These are phyloP conservation scores for Myrmecophaga tridactyla DNA, from an alignment of 2,113 vertebrate genomes.

Conservation along the genomic window DNA sequence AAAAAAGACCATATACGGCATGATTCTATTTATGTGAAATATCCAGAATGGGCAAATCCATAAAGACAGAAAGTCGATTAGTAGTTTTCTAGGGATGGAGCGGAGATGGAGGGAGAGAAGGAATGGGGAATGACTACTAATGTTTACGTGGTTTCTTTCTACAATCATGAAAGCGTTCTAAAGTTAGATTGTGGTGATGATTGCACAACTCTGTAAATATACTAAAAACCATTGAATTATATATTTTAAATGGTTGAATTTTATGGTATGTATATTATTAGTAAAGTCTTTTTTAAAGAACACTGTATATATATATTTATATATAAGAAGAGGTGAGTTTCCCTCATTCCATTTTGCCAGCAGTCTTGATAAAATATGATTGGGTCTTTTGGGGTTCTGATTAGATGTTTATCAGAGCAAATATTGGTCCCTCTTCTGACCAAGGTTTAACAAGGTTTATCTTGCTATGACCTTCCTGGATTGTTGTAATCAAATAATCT, in stretches of 20 bases:
- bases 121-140: background rate
- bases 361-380: constrained; percentile 8
- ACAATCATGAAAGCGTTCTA: constrained; percentile 9
- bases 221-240: constrained; percentile 6
- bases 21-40: constrained; percentile 30
- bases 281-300: background rate
- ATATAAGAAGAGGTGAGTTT: background rate
- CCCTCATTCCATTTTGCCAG: background rate
- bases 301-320: background rate
- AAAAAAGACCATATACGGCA: background rate
- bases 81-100: constrained; percentile 8
- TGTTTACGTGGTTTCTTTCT: constrained; percentile 13
- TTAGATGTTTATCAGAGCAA: background rate
- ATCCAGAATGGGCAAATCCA: background rate
- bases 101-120: background rate
- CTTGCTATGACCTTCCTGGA: background rate
- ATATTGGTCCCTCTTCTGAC: background rate
- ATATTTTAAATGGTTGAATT: background rate
- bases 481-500: background rate
- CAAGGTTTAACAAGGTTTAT: background rate
- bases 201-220: background rate
- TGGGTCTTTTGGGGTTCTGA: background rate
- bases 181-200: constrained; percentile 9
- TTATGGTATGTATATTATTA: background rate
- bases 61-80: constrained; percentile 37